Percentiles rank a stretch among this genome's conserved stretches.
Evolutionary conservation across 2,113 vertebrate genomes (phyloP).

Genomic region (rabbit (Oryctolagus cuniculus)): mOryCun1.1 NC_091432.1:63765001-63765500

Average conservation of each 20-base stretch:
- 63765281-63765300: constrained; percentile 3
- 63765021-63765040: not conserved
- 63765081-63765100: not conserved
- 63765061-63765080: not conserved
- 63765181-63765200: not conserved
- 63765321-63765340: constrained; percentile 7
- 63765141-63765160: constrained; percentile 13
- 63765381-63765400: constrained; percentile 15
- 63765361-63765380: constrained; percentile 32
- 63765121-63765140: not conserved
- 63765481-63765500: not conserved
- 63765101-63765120: not conserved
- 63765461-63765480: not conserved
- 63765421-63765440: constrained; percentile 13
- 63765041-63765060: not conserved
- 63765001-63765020: not conserved
- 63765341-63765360: constrained; percentile 19
- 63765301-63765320: not conserved
- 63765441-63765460: constrained; percentile 42
- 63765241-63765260: constrained; percentile 33
- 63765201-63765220: constrained; percentile 1
- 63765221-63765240: constrained; percentile 10
- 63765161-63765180: not conserved
- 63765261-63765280: constrained; percentile 37
- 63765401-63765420: constrained; percentile 26